Evolutionary conservation across 2,113 vertebrate genomes (phyloP).

Genomic region (Rhodinocichla rosea): DNA sequence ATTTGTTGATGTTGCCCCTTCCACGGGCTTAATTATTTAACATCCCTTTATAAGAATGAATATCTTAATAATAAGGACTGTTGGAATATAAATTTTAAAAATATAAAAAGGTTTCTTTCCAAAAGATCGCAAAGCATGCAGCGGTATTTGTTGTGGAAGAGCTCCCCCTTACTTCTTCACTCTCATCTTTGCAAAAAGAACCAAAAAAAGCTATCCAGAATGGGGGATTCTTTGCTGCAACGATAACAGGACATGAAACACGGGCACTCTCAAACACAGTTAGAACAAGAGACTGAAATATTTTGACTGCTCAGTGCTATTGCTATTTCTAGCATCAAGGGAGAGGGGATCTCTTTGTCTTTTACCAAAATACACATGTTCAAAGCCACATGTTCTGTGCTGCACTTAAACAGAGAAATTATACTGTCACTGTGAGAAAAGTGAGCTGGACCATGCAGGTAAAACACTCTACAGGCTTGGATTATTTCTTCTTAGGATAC

Average conservation of each 20-base stretch:
- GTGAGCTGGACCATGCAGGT: background rate
- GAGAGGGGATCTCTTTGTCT: background rate
- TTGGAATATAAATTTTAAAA: slow-evolving; percentile 20
- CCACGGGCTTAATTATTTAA: slow-evolving; percentile 72
- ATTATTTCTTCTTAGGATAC: background rate
- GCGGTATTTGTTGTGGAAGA: slow-evolving; percentile 77
- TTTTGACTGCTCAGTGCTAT: background rate
- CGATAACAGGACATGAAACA: slow-evolving; percentile 5
- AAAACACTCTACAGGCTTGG: background rate
- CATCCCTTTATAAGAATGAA: slow-evolving; percentile 72
- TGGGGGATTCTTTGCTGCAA: background rate
- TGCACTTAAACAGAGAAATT: background rate
- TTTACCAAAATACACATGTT: background rate
- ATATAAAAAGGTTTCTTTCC: slow-evolving; percentile 35
- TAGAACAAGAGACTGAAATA: background rate
- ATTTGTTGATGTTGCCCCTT: slow-evolving; percentile 69
- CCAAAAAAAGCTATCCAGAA: slow-evolving; percentile 1
- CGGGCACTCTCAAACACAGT: background rate
- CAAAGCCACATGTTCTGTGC: background rate
- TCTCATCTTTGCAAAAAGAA: slow-evolving; percentile 55
- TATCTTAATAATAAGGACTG: slow-evolving; percentile 73
- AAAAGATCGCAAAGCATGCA: slow-evolving; percentile 56
- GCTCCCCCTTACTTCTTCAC: slow-evolving; percentile 81
- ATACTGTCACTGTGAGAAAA: background rate
- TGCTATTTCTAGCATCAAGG: background rate